Percentiles rank a stretch among this genome's conserved stretches.
These are phyloP conservation scores for Palythoa heliodiscus DNA, from an alignment of 92 coral and sea anemone species.

Conservation along the genomic window DNA sequence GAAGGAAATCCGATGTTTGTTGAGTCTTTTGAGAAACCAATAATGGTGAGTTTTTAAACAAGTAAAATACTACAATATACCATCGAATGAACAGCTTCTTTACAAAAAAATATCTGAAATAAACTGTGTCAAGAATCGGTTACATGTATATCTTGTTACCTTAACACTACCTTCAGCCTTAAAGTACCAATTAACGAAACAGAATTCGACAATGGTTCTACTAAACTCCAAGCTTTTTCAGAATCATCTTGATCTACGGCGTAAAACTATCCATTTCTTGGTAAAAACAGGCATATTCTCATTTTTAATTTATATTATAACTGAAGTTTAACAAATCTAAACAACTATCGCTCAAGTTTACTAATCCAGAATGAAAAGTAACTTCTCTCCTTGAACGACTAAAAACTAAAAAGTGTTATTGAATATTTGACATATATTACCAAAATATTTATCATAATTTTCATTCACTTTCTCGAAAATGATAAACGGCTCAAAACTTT, in stretches of 20 bases:
- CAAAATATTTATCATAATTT: no score
- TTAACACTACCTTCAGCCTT: no score
- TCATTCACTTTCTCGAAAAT: no score
- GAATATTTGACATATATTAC: no score
- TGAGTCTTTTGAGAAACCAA: background rate
- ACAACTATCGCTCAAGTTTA: background rate
- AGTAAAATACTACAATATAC: background rate
- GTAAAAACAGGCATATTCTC: background rate
- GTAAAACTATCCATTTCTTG: no score
- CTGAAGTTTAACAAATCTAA: background rate
- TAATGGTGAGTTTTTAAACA: background rate
- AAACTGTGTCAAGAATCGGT: no score
- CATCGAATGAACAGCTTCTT: background rate
- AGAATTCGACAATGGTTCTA: no score
- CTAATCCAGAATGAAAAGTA: background rate
- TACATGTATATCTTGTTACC: no score
- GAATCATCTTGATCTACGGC: no score
- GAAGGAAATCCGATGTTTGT: constrained; percentile 1
- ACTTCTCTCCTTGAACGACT: background rate
- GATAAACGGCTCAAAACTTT: no score
- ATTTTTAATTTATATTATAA: background rate
- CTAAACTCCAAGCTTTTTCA: no score
- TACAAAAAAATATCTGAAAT: background rate
- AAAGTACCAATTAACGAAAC: no score
- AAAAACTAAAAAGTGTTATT: background rate